Evolutionary conservation across 2,888 invertebrate species (phyloP), one percentile per base, ranked within the genome.

Genomic region (Drosophila colorata): DNA sequence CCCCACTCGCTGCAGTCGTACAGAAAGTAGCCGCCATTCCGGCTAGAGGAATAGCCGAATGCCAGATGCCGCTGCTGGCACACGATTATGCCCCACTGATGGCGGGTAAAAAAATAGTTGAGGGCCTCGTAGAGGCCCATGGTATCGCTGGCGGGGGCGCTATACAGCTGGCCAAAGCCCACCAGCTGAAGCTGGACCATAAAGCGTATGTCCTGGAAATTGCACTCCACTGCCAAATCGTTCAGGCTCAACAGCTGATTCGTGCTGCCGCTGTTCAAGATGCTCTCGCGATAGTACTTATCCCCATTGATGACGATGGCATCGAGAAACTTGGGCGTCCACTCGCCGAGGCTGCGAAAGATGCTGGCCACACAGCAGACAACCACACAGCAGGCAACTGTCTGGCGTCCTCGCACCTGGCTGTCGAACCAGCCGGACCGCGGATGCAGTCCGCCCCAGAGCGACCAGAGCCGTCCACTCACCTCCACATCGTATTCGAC

Each of bases 391-490:
- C 94, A 94, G 13, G 94, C 94, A 46, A 94, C 90, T 31, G 93
- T 93, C 88, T 96, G 96, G 73, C 94, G 94, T 0, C 95, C 95
- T 4, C 95, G 93, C 51, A 93, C 91, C 13, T 87, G 85, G 20
- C 88, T 86, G 0, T 92, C 91, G 86, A 96, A 96, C 74, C 93
- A 93, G 0, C 85, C 70, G 44, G 95, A 94, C 38, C 92, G 87
- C 8, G 95, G 95, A 92, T 95, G 95, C 25, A 95, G 79, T 11
- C 93, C 93, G 1, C 95, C 95, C 94, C 95, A 94, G 1, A 96
- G 90, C 0, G 95, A 95, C 92, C 93, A 96, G 0, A 96, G 91
- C 76, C 95, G 95, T 1, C 94, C 93, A 0, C 93, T 93, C 69
- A 95, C 94, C 85, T 96, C 95, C 3, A 95, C 94, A 66, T 95